Conservation (phyloP, 2,113 vertebrate genomes). For the Xiphorhynchus elegans region DNA sequence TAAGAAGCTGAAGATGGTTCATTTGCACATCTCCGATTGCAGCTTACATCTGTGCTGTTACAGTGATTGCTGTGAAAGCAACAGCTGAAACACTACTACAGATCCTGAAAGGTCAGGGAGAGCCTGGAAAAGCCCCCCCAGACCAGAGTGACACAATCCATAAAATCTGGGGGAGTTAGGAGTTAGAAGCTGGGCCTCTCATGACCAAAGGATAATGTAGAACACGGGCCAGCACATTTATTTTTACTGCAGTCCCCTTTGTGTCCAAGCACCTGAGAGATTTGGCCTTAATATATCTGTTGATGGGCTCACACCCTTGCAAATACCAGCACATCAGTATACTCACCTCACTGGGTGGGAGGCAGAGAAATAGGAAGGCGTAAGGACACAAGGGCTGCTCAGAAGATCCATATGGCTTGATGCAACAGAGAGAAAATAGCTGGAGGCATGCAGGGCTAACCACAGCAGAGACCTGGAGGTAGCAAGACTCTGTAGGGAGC, state of each 20-base stretch:
- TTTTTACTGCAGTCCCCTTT: background rate
- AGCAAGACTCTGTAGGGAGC: background rate
- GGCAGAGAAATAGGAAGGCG: background rate
- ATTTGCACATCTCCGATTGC: background rate
- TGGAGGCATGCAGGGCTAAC: background rate
- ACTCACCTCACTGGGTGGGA: background rate
- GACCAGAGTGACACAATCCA: background rate
- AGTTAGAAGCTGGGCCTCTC: background rate
- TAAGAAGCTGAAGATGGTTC: background rate
- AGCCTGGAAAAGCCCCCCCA: background rate
- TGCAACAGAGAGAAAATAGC: background rate
- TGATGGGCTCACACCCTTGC: background rate
- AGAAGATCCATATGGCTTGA: background rate
- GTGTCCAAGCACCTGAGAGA: background rate
- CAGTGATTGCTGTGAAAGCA: background rate
- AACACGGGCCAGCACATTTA: background rate
- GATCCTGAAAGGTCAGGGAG: background rate
- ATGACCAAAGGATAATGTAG: background rate
- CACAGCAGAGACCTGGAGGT: background rate
- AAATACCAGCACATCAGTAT: background rate
- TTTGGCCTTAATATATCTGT: background rate
- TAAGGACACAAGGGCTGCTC: background rate
- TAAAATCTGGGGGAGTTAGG: background rate
- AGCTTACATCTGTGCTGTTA: background rate
- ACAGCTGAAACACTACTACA: background rate